Conservation (phyloP, 1,140 invertebrate genomes). For the Agrypnia vestita region DNA sequence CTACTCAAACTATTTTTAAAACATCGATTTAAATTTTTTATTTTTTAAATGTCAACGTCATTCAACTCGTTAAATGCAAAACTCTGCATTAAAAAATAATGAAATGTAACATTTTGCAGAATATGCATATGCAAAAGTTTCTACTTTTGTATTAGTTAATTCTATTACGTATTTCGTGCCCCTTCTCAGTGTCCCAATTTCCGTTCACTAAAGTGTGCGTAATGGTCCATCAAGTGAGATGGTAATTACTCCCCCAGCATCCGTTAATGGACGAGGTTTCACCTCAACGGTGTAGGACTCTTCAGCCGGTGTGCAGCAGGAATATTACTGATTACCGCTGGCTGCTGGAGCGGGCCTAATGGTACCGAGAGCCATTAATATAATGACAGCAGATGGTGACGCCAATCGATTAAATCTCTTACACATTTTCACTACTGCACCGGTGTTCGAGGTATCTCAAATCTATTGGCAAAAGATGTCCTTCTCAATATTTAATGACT, state of each 20-base stretch:
- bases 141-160: no score
- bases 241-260: constrained; percentile 11
- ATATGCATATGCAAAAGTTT: no score
- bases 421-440: no score
- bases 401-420: background rate
- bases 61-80: no score
- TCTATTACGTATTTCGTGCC: background rate
- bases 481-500: no score
- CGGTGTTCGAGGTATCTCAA: no score
- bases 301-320: background rate
- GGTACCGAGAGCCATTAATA: background rate
- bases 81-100: no score
- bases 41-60: no score
- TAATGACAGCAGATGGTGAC: constrained; percentile 19
- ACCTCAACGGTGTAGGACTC: background rate
- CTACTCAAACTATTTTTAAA: no score
- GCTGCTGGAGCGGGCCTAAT: background rate
- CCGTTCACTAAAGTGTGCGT: constrained; percentile 6
- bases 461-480: no score
- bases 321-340: constrained; percentile 1
- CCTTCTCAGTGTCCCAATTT: background rate
- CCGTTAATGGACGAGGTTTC: constrained; percentile 13
- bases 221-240: constrained; percentile 12
- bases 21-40: no score
- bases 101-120: no score